These are phyloP conservation scores for Stenchaetothrips biformis DNA, from an alignment of 2,888 invertebrate species.

Conservation along the genomic window DNA sequence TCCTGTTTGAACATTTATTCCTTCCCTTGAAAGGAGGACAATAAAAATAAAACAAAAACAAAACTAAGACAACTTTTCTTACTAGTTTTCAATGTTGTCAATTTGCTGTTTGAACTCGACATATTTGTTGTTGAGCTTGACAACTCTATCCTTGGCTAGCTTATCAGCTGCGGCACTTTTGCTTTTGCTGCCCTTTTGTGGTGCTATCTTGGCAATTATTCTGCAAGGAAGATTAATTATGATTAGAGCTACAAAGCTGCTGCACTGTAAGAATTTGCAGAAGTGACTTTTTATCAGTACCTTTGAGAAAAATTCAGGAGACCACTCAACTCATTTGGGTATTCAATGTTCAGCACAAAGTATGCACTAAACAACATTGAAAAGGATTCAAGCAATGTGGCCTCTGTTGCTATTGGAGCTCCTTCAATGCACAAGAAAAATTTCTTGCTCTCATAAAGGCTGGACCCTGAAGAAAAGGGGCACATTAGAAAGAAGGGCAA, in stretches of 20 bases:
- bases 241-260: too few species aligned
- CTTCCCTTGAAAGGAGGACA: not conserved
- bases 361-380: not conserved
- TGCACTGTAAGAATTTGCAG: not conserved
- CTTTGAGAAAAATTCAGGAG: not conserved
- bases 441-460: not conserved
- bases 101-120: not conserved
- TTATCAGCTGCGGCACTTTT: not conserved
- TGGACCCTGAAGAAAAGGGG: not conserved
- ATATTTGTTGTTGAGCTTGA: not conserved
- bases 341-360: constrained; percentile 3
- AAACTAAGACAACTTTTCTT: too few species aligned
- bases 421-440: not conserved
- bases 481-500: not conserved
- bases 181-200: not conserved
- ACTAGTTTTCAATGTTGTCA: not conserved
- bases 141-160: not conserved
- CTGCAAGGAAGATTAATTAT: not conserved
- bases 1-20: not conserved
- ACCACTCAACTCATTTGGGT: not conserved
- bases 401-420: not conserved
- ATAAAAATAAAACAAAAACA: too few species aligned
- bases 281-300: not conserved
- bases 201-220: constrained; percentile 6
- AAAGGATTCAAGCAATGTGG: not conserved